These are phyloP conservation scores for Puma concolor DNA, from an alignment of 2,113 vertebrate genomes.

Conservation along the genomic window DNA sequence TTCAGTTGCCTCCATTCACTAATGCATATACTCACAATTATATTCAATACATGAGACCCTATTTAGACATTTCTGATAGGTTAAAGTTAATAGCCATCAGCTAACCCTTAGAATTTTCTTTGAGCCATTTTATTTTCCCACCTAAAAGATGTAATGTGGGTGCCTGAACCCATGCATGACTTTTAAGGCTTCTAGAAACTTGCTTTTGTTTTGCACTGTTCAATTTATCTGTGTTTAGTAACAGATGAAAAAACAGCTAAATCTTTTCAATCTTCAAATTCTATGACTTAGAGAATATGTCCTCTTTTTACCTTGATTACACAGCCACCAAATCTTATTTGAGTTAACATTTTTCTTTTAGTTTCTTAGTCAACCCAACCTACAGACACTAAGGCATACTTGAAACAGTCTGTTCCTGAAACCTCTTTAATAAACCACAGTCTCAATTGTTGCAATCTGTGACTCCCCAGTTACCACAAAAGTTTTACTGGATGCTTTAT, in stretches of 20 bases:
- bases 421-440: not conserved
- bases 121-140: not conserved
- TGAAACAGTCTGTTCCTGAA: not conserved
- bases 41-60: not conserved
- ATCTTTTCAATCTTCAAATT: not conserved
- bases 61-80: not conserved
- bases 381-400: not conserved
- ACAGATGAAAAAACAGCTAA: not conserved
- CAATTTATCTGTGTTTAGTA: not conserved
- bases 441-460: not conserved
- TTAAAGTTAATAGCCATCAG: not conserved
- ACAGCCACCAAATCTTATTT: not conserved
- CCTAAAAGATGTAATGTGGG: not conserved
- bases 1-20: not conserved
- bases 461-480: not conserved
- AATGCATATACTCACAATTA: not conserved
- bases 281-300: not conserved
- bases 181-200: not conserved
- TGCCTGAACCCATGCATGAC: not conserved
- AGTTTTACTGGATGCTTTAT: not conserved
- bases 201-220: not conserved
- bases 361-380: not conserved
- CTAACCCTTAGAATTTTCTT: not conserved
- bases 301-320: not conserved
- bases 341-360: not conserved